Percentiles rank a stretch among this genome's conserved stretches.
Evolutionary conservation across 2,113 vertebrate genomes (phyloP).

Genomic region (Anser cygnoides): DNA sequence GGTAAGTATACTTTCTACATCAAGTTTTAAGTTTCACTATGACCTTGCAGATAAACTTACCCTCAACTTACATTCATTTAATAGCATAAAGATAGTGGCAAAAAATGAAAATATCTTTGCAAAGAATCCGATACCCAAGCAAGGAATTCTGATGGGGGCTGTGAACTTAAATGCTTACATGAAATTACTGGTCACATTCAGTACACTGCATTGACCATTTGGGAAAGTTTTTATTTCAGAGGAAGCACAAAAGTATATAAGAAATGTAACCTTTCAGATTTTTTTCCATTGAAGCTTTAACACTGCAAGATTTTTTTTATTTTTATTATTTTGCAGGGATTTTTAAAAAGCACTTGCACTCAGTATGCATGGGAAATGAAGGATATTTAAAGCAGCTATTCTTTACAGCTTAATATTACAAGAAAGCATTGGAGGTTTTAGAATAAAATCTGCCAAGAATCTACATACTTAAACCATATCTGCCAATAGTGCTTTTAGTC

Average conservation of each 20-base stretch:
- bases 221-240: constrained; percentile 57
- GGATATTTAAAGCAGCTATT: not conserved
- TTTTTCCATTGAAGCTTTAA: not conserved
- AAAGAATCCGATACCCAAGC: constrained; percentile 58
- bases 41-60: constrained; percentile 56
- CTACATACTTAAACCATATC: not conserved
- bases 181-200: constrained; percentile 67
- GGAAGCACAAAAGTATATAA: not conserved
- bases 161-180: constrained; percentile 62
- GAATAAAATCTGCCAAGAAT: not conserved
- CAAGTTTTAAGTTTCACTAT: constrained; percentile 35
- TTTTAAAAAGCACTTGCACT: not conserved
- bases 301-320: not conserved
- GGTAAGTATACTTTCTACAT: not conserved
- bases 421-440: not conserved
- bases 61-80: constrained; percentile 53
- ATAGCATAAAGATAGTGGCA: constrained; percentile 15
- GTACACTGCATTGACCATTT: constrained; percentile 36
- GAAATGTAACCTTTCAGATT: constrained; percentile 21
- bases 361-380: not conserved
- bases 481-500: not conserved
- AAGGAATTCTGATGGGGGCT: constrained; percentile 52
- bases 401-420: not conserved
- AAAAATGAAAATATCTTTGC: constrained; percentile 38
- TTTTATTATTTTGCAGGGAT: not conserved